Evolutionary conservation across 2,113 vertebrate species (phyloP).

Genomic region (Petaurus breviceps): DNA sequence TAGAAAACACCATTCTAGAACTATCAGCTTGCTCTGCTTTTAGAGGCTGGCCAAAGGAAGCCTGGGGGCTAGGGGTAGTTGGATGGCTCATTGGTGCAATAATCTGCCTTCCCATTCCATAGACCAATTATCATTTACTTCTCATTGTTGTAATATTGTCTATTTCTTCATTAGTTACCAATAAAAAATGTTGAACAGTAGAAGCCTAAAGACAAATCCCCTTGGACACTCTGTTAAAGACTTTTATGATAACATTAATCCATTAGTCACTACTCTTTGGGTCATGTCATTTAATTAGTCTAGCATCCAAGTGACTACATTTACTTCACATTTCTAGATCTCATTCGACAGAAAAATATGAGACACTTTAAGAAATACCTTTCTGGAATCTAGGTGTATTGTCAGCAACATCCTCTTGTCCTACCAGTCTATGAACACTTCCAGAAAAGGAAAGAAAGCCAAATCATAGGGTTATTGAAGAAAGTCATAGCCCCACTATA

Average conservation of each 20-base stretch:
- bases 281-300: not conserved
- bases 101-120: not conserved
- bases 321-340: not conserved
- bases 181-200: not conserved
- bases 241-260: not conserved
- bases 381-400: not conserved
- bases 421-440: not conserved
- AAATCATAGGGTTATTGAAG: not conserved
- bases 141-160: not conserved
- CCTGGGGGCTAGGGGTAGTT: not conserved
- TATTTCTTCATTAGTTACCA: not conserved
- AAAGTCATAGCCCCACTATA: not conserved
- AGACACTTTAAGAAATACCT: not conserved
- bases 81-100: not conserved
- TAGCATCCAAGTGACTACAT: not conserved
- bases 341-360: not conserved
- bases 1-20: not conserved
- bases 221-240: not conserved
- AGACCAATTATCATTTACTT: not conserved
- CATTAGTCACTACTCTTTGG: not conserved
- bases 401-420: not conserved
- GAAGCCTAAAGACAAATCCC: not conserved
- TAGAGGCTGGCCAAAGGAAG: not conserved
- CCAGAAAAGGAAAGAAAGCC: not conserved
- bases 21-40: not conserved